Percentiles rank a stretch among this genome's conserved stretches.
Conservation (phyloP, 2,888 invertebrate species). For the Polydrusus tereticollis region DNA sequence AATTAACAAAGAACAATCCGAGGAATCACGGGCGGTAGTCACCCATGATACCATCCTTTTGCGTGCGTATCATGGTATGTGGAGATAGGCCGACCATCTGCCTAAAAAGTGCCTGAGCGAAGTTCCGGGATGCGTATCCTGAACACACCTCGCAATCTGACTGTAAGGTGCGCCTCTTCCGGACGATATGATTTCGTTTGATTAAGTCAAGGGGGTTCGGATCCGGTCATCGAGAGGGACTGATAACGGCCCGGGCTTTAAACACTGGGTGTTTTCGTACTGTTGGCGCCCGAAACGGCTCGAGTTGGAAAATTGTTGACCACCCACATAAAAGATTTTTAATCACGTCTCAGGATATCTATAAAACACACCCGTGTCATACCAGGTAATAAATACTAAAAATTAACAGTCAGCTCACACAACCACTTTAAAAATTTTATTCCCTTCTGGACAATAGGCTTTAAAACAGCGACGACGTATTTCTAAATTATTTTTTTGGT, state of each 20-base stretch:
- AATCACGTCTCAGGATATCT: conserved; percentile 27
- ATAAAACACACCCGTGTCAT: conserved; percentile 23
- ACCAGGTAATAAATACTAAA: conserved; percentile 14
- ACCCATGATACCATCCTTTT: conserved; percentile 17
- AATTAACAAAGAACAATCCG: conserved; percentile 24
- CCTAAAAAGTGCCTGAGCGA: conserved; percentile 24
- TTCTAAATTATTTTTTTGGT: conserved; percentile 4
- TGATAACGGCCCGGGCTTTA: no score
- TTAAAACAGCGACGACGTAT: neutral
- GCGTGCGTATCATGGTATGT: conserved; percentile 14
- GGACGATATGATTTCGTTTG: conserved; percentile 26
- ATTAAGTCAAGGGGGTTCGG: conserved; percentile 25
- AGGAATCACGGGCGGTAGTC: conserved; percentile 30
- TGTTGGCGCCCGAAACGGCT: no score
- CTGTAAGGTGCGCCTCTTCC: conserved; percentile 29
- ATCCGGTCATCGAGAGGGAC: neutral
- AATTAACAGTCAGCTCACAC: conserved; percentile 18
- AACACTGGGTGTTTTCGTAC: no score
- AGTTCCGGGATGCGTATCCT: conserved; percentile 27
- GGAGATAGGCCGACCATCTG: conserved; percentile 30
- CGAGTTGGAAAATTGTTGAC: neutral
- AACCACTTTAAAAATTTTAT: conserved; percentile 1
- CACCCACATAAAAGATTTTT: neutral
- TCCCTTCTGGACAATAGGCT: neutral
- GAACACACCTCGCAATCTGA: conserved; percentile 26